Conservation (phyloP, 2,113 vertebrate species). For the Indicator indicator region DNA sequence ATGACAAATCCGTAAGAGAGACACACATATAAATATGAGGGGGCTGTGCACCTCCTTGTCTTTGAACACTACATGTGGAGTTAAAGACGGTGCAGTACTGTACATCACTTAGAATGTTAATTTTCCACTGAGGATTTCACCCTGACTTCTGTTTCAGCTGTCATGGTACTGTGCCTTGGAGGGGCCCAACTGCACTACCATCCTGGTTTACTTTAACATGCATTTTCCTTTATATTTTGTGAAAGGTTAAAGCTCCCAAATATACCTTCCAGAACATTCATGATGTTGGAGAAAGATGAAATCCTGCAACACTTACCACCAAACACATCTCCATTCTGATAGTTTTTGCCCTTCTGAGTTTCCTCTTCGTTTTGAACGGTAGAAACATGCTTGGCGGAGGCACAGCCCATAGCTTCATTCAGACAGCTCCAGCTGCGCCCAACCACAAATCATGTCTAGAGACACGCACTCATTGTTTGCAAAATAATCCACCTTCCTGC, state of each 20-base stretch:
- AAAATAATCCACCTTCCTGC: constrained; percentile 59
- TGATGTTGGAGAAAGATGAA: neutral
- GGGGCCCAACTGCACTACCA: neutral
- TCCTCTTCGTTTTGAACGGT: constrained; percentile 98
- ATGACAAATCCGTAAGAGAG: neutral
- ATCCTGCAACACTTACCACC: constrained; percentile 83
- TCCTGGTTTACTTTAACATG: neutral
- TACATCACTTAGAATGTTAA: neutral
- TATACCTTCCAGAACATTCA: neutral
- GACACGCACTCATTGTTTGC: constrained; percentile 51
- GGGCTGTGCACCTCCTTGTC: accelerated
- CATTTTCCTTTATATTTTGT: neutral
- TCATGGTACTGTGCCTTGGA: neutral
- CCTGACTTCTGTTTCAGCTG: neutral
- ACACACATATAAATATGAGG: neutral
- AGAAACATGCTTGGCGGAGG: constrained; percentile 99
- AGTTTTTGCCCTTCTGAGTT: constrained; percentile 93
- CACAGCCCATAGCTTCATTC: constrained; percentile 99
- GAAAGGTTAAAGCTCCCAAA: neutral
- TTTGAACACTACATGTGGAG: neutral
- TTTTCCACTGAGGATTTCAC: neutral
- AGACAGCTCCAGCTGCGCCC: constrained; percentile 81
- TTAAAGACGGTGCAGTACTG: neutral
- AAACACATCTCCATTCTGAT: constrained; percentile 98
- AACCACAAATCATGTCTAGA: constrained; percentile 88